Evolutionary conservation across 2,888 invertebrate genomes (phyloP), one percentile per base, ranked within the genome.

Genomic region (Chrysopilus asiliformis): DNA sequence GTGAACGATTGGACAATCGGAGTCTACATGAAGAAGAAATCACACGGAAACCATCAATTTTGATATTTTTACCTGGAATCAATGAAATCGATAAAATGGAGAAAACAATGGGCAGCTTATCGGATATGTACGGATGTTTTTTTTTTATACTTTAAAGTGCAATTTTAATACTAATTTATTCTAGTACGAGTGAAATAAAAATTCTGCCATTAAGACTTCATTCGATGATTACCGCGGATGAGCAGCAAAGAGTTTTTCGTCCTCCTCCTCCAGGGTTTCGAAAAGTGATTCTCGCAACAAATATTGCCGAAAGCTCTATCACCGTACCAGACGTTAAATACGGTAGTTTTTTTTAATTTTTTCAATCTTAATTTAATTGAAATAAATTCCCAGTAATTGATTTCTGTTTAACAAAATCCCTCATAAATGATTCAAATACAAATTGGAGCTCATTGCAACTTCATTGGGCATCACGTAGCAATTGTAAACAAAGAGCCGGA

Each of bases 231-330:
- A 79, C 87, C 0, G 67, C 71, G 2, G 81, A 83, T 27, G 83
- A 86, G 48, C 89, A 90, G 50, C 66, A 65, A 32, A 67, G 67
- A 29, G 68, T 72, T 36, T 73, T 74, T 53, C 57, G 46, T 9
- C 44, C 47, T 3, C 50, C 58, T 5, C 53, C 55, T 1, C 16
- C 35, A 2, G 55, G 56, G 8, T 49, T 46, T 44, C 71, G 93
- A 41, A 90, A 94, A 60, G 72, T 91, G 32, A 89, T 91, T 50
- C 64, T 91, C 25, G 76, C 90, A 1, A 91, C 91, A 6, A 91
- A 91, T 59, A 87, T 91, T 45, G 89, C 90, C 1, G 91, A 91
- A 63, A 89, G 87, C 58, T 89, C 89, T 32, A 80, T 91, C 47
- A 91, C 91, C 0, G 86, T 91, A 6, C 78, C 85, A 0, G 87